A percentile compares a stretch with the other conserved stretches of the same genome.
phyloP scores from a whole-genome alignment of 2,888 invertebrate genomes.

The Cheilosia pagana region DNA sequence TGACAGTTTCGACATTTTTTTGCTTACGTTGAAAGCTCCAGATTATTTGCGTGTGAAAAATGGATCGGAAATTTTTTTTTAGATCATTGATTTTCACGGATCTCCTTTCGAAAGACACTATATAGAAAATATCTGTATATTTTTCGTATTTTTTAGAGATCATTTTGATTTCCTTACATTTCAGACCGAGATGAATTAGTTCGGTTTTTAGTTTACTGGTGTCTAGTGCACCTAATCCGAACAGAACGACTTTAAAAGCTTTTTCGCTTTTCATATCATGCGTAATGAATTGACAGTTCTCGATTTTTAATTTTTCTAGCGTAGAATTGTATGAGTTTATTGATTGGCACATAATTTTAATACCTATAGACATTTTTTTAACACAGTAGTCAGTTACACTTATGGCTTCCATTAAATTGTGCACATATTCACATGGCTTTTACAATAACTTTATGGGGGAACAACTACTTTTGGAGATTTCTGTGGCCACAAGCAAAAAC shows the following conservation, averaged over 20 bases:
- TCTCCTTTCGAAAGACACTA: too few species aligned
- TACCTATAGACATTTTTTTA: too few species aligned
- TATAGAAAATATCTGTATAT: background rate
- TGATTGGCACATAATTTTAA: background rate
- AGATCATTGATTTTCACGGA: too few species aligned
- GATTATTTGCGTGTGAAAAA: too few species aligned
- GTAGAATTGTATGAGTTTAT: background rate
- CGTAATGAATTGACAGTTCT: conserved; percentile 1
- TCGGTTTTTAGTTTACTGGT: background rate
- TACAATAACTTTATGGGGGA: background rate
- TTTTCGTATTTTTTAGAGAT: background rate
- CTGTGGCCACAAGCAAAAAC: background rate
- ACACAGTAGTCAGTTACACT: background rate
- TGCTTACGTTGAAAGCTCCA: too few species aligned
- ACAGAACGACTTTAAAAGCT: conserved; percentile 7
- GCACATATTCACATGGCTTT: background rate
- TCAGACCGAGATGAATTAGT: conserved; percentile 5
- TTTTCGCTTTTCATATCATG: conserved; percentile 13
- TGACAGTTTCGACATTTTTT: too few species aligned
- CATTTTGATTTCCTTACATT: conserved; percentile 1
- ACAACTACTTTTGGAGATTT: background rate
- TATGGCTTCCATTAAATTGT: background rate
- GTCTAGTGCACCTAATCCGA: background rate
- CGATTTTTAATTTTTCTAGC: background rate
- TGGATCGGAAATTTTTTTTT: too few species aligned